phyloP scores from a whole-genome alignment of 2,113 vertebrate genomes.

The Dissostichus mawsoni region DNA sequence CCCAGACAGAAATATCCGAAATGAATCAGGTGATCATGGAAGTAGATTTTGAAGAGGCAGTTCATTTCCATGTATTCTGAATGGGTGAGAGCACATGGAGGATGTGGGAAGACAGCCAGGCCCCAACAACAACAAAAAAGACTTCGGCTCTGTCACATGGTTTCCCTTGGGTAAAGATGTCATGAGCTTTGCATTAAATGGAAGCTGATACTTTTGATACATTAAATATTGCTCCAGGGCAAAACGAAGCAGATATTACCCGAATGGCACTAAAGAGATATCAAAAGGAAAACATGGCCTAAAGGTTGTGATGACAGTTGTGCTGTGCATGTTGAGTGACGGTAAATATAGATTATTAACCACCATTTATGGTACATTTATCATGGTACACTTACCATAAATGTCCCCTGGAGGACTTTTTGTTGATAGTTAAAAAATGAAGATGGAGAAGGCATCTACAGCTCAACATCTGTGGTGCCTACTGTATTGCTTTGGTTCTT shows the following conservation, averaged over 20 bases:
- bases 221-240: constrained; percentile 42
- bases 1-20: constrained; percentile 44
- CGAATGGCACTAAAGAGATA: constrained; percentile 18
- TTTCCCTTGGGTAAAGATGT: constrained; percentile 35
- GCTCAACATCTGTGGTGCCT: not conserved
- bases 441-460: not conserved
- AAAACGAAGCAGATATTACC: constrained; percentile 7
- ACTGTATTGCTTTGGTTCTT: not conserved
- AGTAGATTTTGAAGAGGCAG: constrained; percentile 44
- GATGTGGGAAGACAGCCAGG: constrained; percentile 25
- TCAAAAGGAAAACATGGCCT: constrained; percentile 2
- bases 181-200: constrained; percentile 34
- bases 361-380: constrained; percentile 2
- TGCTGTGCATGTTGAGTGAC: constrained; percentile 11
- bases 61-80: constrained; percentile 60
- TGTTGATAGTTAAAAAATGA: constrained; percentile 1
- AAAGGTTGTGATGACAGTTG: constrained; percentile 13
- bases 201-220: constrained; percentile 38
- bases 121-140: not conserved
- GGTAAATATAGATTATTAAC: constrained; percentile 11
- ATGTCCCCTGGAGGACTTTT: too few species aligned
- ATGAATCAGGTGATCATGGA: constrained; percentile 62
- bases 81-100: constrained; percentile 53
- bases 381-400: too few species aligned
- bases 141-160: constrained; percentile 31